These are phyloP conservation scores for Conus betulinus DNA, from an alignment of 1,140 invertebrate genomes.

Conservation along the genomic window DNA sequence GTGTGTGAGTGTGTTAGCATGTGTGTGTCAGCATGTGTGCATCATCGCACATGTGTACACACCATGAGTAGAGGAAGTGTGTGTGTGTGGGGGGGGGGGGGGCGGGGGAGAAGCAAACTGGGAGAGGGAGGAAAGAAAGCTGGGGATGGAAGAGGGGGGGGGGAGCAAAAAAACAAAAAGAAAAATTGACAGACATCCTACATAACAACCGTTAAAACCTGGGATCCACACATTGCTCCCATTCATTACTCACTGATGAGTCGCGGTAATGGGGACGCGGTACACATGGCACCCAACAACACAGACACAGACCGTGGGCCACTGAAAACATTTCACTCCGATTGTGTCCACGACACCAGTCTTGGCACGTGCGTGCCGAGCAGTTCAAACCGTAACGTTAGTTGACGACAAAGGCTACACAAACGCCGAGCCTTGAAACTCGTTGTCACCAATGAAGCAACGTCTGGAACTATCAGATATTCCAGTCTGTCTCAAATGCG, in stretches of 20 bases:
- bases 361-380: neutral
- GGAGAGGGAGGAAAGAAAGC: no score
- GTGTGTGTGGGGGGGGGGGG: no score
- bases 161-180: neutral
- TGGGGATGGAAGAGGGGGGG: no score
- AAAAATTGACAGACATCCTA: neutral
- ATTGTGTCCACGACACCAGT: neutral
- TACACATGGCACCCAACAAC: slow-evolving; percentile 11
- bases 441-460: neutral
- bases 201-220: no score
- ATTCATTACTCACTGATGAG: neutral
- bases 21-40: neutral
- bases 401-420: neutral
- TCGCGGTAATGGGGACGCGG: neutral
- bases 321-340: slow-evolving; percentile 1
- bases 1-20: neutral
- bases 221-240: no score
- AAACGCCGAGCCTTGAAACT: neutral
- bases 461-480: neutral
- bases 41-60: neutral
- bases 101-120: no score
- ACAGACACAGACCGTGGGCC: slow-evolving; percentile 21
- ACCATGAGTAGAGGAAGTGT: neutral
- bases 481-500: neutral
- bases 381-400: neutral